A percentile compares a stretch with the other conserved stretches of the same genome.
phyloP scores from a whole-genome alignment of 2,888 invertebrate genomes.

The Lasioglossum vierecki region DNA sequence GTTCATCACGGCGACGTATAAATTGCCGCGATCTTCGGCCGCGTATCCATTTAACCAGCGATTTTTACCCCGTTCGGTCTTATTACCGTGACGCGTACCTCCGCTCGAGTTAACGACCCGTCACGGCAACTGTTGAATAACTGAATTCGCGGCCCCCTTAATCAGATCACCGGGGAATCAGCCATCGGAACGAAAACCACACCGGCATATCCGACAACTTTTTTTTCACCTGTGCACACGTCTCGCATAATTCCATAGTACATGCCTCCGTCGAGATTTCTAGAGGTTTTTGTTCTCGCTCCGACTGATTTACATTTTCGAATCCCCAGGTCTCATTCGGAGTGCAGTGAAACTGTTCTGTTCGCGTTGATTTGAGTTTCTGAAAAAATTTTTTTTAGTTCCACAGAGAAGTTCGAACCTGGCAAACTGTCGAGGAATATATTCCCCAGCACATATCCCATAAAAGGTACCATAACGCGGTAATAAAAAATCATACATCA shows the following conservation, averaged over 20 bases:
- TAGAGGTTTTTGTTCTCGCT: not conserved
- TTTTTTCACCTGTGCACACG: not conserved
- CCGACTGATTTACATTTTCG: not conserved
- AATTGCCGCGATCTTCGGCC: not conserved
- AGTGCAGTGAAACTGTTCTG: too few species aligned
- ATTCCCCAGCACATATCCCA: not conserved
- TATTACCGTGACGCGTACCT: constrained; percentile 15
- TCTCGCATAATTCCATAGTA: not conserved
- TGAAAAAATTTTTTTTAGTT: too few species aligned
- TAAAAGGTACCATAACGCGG: not conserved
- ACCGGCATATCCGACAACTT: not conserved
- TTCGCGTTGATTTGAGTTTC: too few species aligned
- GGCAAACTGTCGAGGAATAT: not conserved
- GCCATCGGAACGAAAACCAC: constrained; percentile 1
- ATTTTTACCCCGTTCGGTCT: constrained; percentile 11
- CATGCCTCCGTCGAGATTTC: not conserved
- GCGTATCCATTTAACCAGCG: constrained; percentile 7
- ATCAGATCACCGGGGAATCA: constrained; percentile 11
- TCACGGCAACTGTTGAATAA: not conserved
- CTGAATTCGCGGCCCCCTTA: not conserved
- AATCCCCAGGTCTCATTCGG: not conserved
- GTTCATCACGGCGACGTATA: not conserved
- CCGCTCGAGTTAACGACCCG: constrained; percentile 14
- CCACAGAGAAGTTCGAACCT: not conserved
- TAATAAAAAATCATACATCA: not conserved